These are phyloP conservation scores for Mormyrops boulengeri DNA, from an alignment of 2,797 vertebrate genomes.

Conservation along the genomic window DNA sequence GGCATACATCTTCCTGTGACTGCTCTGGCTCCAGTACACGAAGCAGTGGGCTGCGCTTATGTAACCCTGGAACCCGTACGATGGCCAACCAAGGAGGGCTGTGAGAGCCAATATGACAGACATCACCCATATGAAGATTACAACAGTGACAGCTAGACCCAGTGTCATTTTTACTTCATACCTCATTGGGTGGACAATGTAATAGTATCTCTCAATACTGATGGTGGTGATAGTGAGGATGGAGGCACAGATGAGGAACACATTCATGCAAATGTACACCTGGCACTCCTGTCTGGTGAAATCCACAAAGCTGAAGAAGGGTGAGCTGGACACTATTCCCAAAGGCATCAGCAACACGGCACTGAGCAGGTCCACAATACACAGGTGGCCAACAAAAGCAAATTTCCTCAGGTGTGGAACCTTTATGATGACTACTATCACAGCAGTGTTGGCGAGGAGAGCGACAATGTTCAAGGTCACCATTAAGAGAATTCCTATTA, in stretches of 20 bases:
- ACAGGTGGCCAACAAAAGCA: constrained; percentile 83
- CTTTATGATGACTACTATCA: constrained; percentile 75
- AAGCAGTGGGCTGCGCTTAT: constrained; percentile 71
- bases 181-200: constrained; percentile 84
- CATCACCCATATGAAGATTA: constrained; percentile 75
- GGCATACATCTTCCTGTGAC: constrained; percentile 67
- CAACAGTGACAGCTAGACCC: constrained; percentile 65
- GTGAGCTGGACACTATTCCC: constrained; percentile 75
- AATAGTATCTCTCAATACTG: constrained; percentile 84
- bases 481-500: constrained; percentile 73
- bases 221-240: constrained; percentile 85
- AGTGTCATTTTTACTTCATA: constrained; percentile 83
- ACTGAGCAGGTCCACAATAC: constrained; percentile 79
- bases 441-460: constrained; percentile 73
- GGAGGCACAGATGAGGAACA: constrained; percentile 77
- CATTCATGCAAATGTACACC: constrained; percentile 74
- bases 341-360: constrained; percentile 85
- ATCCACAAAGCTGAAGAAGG: constrained; percentile 66
- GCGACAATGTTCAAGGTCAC: constrained; percentile 73
- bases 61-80: constrained; percentile 56
- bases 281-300: constrained; percentile 76
- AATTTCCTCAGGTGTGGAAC: constrained; percentile 79
- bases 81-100: constrained; percentile 72
- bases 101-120: constrained; percentile 70
- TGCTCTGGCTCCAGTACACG: constrained; percentile 71